Base-by-base conservation (phyloP, 2,797 vertebrate genomes). In the Pangasius krempfi region DNA sequence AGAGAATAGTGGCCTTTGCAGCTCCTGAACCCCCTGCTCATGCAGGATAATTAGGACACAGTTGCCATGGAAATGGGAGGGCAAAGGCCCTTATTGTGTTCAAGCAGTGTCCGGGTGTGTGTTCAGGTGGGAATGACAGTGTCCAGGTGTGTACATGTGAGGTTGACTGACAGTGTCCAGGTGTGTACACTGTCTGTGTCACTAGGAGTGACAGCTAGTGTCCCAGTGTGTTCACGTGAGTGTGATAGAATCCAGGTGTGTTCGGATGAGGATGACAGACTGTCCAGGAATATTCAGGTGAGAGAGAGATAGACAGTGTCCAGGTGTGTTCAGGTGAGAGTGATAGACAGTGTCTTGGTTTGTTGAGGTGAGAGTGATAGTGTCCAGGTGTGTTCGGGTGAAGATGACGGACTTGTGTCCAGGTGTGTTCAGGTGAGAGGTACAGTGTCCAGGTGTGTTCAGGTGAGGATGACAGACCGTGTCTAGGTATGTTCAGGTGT, bases 1-100 rank as follows among this genome's bases (percentile, higher is more conserved):
- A 89, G 94, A 94, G 93, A 91, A n/a, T 60, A 90, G 88, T 90
- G 94, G 92, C 93, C 93, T 94, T 92, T 94, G 93, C 92, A 91
- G 88, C 91, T 90, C 52, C 91, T 93, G 92, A 95, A 91, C 88
- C 25, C 5, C 40, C 86, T 86, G 89, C 16, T 10, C n/a, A 56
- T 30, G 22, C 6, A 90, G 86, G 87, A 22, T 89, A 83, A 90
- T 90, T 83, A 44, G 33, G 85, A 79, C 88, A 86, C 62, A 27
- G 85, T 90, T 84, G 44, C 88, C 83, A 86, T 30, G 89, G 89
- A 85, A 80, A 90, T 60, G 13, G 76, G 20, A 70, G 47, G 52
- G 37, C 27, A 44, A 73, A 79, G 78, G 33, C 37, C 30, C 12
- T 20, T 22, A 89, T 73, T 88, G 79, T 86, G n/a, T 88, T 30